Evolutionary conservation across 2,888 invertebrate genomes (phyloP), one percentile per base, ranked within the genome.

Genomic region (Aphodius granarius): DNA sequence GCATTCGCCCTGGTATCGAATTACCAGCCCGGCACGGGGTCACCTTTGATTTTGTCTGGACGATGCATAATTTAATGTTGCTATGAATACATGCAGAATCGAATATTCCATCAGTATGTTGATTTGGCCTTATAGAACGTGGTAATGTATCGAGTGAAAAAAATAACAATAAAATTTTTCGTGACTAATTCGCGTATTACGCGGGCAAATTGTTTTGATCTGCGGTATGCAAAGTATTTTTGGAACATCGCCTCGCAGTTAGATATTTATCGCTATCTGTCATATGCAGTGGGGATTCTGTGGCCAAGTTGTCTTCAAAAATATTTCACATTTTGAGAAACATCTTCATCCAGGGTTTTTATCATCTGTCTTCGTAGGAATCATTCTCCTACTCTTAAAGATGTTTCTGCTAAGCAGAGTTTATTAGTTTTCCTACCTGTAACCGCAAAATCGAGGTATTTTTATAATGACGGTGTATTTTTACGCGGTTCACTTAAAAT

Each of bases 1-100:
- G 81, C 81, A 81, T 79, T 81, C 80, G 78, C 43, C 13, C 43
- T 76, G 77, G 80, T 78, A 80, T 80, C 76, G 79, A 78, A 81
- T 80, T 80, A 81, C 76, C 75, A 43, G 43, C 43, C 74, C 74
- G 71, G 64, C 76, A 73, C 66, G 77, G 43, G 43, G 76, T 75
- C 78, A 78, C 78, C 78, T 77, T 79, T 79, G 78, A 78, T 74
- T 77, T 66, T 66, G 18, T 70, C 71, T 23, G 43, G 65, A 64
- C 68, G 71, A 73, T 79, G 77, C 75, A 79, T 79, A 78, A 79
- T 79, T 79, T 78, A 79, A 78, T 78, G 78, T 76, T 73, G 66
- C 73, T 73, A 76, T 76, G 73, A 76, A 73, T 76, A 73, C 71
- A 23, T 73, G 66, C 66, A 76, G 73, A 74, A 73, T 1, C 43